Evolutionary conservation across 2,888 invertebrate species (phyloP).

Genomic region (Cryptus viduatorius): DNA sequence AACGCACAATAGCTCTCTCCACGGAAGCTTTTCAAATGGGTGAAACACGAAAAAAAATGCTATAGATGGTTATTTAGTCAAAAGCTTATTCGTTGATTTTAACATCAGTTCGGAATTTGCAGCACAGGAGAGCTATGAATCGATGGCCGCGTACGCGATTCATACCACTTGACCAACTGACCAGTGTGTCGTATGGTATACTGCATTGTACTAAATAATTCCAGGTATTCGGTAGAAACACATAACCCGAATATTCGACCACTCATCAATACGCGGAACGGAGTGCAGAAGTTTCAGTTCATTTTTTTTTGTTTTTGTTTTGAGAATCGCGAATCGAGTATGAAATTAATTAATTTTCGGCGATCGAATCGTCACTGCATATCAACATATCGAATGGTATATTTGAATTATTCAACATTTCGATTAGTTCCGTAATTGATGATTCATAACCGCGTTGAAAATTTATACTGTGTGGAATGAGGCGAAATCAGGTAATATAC

Average conservation of each 20-base stretch:
- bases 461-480: background rate
- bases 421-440: background rate
- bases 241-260: constrained; percentile 7
- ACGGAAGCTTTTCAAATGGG: constrained; percentile 14
- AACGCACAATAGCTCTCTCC: constrained; percentile 7
- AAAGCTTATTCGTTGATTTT: constrained; percentile 15
- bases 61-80: constrained; percentile 1
- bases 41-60: background rate
- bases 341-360: background rate
- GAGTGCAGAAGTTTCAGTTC: background rate
- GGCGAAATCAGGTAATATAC: background rate
- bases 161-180: background rate
- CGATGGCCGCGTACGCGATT: constrained; percentile 8
- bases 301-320: background rate
- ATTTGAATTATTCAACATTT: background rate
- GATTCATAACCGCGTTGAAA: background rate
- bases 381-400: background rate
- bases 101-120: constrained; percentile 22
- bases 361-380: background rate
- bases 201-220: constrained; percentile 20
- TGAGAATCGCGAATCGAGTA: background rate
- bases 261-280: background rate
- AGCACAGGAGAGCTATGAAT: constrained; percentile 13
- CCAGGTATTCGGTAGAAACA: constrained; percentile 3
- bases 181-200: constrained; percentile 8